Evolutionary conservation across 2,113 vertebrate species (phyloP), one percentile per base, ranked within the genome.

Genomic region (Odobenus rosmarus): DNA sequence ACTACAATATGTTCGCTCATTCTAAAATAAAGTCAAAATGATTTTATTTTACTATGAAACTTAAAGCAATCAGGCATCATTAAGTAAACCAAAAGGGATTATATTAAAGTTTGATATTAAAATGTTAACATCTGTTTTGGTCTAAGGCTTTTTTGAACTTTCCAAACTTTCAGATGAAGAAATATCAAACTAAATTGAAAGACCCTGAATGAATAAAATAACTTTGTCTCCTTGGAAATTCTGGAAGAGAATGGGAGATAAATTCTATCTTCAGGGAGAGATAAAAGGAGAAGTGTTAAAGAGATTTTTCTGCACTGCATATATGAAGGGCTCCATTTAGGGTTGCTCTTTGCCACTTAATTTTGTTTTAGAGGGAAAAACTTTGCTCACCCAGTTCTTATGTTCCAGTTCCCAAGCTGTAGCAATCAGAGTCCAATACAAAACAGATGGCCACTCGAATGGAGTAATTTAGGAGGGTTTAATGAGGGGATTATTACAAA

Each of bases 81-180:
- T 95, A 96, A 62, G 79, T 74, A 96, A 67, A 93, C 88, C 81
- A 76, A 96, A 95, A 77, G 85, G 57, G 31, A 93, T 91, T 96
- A 76, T 95, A 46, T 59, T 92, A 28, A 87, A 94, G 55, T 95
- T 93, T 96, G 86, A 95, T 86, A 31, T 94, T 97, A 93, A 96
- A 91, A 90, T 93, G 84, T 88, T 95, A 96, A 94, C 95, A 97
- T 98, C 97, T 98, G 97, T 97, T 97, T 67, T 90, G 36, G 72
- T 92, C 53, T 86, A 62, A 69, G 72, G 19, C 14, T 95, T 98
- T 96, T 96, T 33, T 97, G 85, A 97, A 96, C 69, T 86, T 96
- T 93, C 81, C 81, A 86, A 90, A 97, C 62, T 96, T 96, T 94
- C 39, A 76, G 64, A 82, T 77, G 69, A 94, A 96, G 33, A 96